Base-by-base conservation (phyloP, 53 echinoderm and acorn worm genomes). In the Holothuria scabra region DNA sequence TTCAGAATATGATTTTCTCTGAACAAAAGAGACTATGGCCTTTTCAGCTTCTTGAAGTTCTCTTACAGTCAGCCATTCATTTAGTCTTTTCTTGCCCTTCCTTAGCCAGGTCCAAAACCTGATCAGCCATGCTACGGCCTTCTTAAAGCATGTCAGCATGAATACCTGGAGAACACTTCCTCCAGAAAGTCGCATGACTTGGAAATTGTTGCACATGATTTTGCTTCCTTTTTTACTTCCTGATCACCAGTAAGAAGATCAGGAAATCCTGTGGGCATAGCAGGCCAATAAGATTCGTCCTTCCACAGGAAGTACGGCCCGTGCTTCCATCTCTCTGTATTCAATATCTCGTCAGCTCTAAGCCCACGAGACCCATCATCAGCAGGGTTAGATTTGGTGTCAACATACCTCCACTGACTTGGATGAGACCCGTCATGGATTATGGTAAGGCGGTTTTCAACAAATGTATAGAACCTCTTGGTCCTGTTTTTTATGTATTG, bases 251-350 rank as follows among this genome's bases (percentile, higher is more conserved):
- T n/a, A n/a, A n/a, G 18, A 18, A 64, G 35, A 21, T n/a, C 10
- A 61, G 70, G 33, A 69, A 25, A 65, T 9, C 37, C 14, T 3
- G 9, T 7, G 5, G 44, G 44, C 44, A 44, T 7, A 44, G 10
- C 44, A 44, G 44, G 44, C 44, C 44, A 44, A 5, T 10, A n/a
- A n/a, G n/a, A n/a, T n/a, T n/a, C n/a, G n/a, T n/a, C n/a, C n/a
- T n/a, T n/a, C n/a, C n/a, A n/a, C 44, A 74, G 65, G 52, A 84
- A 83, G 28, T 83, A 46, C 29, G 83, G 83, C 58, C 88, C 75
- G 28, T 84, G 1, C 33, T 32, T n/a, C 84, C 88, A 84, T 56
- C 83, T 60, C 46, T 24, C 21, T 7, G n/a, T 31, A 48, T 41
- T 10, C 19, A 88, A 74, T 28, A 88, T 37, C 12, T 33, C 41